A percentile compares a stretch with the other conserved stretches of the same genome.
These are phyloP conservation scores for Smithornis capensis DNA, from an alignment of 2,113 vertebrate species.

Conservation along the genomic window DNA sequence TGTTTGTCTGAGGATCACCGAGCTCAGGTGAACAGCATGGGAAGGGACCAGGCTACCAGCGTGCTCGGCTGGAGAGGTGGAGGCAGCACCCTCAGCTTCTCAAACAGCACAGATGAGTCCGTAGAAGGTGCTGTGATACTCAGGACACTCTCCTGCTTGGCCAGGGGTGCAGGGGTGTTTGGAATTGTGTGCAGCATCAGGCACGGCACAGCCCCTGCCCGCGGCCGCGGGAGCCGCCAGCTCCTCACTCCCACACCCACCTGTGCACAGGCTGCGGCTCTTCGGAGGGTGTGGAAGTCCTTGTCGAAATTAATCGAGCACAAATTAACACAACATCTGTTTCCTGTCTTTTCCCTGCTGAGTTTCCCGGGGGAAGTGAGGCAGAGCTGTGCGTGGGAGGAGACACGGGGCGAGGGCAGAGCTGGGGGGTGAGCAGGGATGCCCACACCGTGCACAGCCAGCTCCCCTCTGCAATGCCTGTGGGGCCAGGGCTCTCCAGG, in stretches of 20 bases:
- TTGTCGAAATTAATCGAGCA: conserved; percentile 18
- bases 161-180: neutral
- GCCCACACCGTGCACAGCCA: rapidly evolving
- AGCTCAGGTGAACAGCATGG: neutral
- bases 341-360: conserved; percentile 13
- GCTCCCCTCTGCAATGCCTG: rapidly evolving
- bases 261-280: rapidly evolving
- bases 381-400: neutral
- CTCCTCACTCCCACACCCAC: neutral
- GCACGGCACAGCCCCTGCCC: neutral
- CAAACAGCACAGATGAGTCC: rapidly evolving
- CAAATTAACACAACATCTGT: conserved; percentile 46
- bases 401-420: rapidly evolving
- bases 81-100: neutral
- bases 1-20: neutral
- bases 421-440: neutral
- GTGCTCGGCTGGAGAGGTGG: neutral
- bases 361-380: neutral
- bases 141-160: neutral
- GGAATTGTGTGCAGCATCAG: neutral
- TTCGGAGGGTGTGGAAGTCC: neutral
- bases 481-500: neutral
- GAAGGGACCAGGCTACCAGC: neutral
- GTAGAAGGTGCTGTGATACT: neutral
- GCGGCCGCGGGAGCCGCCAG: rapidly evolving